phyloP scores from a whole-genome alignment of 2,888 invertebrate genomes.

The Drosophila eohydei region DNA sequence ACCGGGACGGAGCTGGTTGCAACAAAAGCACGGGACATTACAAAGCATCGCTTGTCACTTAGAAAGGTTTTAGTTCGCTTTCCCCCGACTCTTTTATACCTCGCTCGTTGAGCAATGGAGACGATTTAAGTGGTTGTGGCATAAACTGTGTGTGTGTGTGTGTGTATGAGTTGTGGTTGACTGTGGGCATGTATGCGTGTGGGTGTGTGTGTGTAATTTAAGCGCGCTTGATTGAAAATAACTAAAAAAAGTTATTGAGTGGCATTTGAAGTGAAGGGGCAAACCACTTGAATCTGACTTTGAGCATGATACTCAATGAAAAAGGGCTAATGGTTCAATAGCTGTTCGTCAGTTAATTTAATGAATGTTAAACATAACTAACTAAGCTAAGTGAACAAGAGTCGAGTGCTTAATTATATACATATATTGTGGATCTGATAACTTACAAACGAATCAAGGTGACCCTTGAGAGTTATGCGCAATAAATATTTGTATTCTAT shows the following conservation, averaged over 20 bases:
- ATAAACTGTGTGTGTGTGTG: slow-evolving; percentile 21
- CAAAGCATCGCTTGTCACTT: slow-evolving; percentile 51
- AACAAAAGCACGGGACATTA: slow-evolving; percentile 32
- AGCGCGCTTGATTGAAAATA: slow-evolving; percentile 27
- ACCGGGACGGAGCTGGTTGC: slow-evolving; percentile 23
- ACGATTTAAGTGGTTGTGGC: slow-evolving; percentile 28
- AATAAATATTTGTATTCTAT: too few relatives aligned
- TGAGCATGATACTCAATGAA: neutral
- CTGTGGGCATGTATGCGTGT: neutral
- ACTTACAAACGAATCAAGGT: too few relatives aligned
- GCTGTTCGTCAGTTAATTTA: neutral
- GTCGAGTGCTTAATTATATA: neutral
- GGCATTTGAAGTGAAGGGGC: slow-evolving; percentile 19
- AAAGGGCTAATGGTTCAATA: too few relatives aligned
- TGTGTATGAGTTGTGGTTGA: neutral
- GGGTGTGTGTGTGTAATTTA: slow-evolving; percentile 15
- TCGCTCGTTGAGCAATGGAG: slow-evolving; percentile 4
- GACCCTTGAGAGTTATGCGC: too few relatives aligned
- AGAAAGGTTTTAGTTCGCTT: slow-evolving; percentile 30
- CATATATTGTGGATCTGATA: neutral
- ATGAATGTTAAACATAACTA: neutral
- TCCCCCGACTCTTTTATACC: neutral
- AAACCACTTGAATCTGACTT: slow-evolving; percentile 16
- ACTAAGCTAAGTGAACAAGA: too few relatives aligned
- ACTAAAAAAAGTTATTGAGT: slow-evolving; percentile 15